Base-by-base conservation (phyloP, 2,888 invertebrate genomes). In the Allygus modestus region DNA sequence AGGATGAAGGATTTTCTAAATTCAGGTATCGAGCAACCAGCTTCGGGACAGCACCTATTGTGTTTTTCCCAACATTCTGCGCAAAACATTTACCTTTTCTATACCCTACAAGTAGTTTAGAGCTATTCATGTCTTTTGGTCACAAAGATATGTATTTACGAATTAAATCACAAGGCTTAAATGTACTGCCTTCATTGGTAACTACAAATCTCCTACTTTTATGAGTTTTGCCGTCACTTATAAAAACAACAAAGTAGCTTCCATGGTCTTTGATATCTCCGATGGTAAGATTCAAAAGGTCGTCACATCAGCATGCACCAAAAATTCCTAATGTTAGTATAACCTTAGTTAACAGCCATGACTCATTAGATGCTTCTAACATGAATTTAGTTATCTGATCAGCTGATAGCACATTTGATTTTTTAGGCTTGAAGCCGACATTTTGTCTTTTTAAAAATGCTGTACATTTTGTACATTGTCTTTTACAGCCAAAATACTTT, bases 361-460 rank as follows among this genome's bases (percentile, higher is more conserved):
- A n/a, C n/a, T n/a, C n/a, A n/a, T n/a, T n/a, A 46, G 28, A 54
- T 31, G 75, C 73, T 5, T 31, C 23, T 12, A 73, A n/a, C 71
- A 83, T 51, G 58, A 83, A 83, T 23, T 73, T 1, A 0, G 51
- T 71, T 28, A 82, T 20, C 46, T 71, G 61, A 12, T 71, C 33
- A 31, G 43, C 31, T 1, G 71, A 65, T 43, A 82, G 69, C 17
- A 82, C 71, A 46, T 71, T 82, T 1, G 82, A 71, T 31, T 82
- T 71, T 71, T 82, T 82, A n/a, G 71, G 51, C 51, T 26, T 43
- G 20, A 65, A 82, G 41, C 82, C 82, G 11, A 73, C 23, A 73
- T 46, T 71, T 20, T 33, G 0, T 31, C 9, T 0, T 31, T 83
- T 83, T n/a, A n/a, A 83, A 51, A n/a, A 83, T 73, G 20, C 46